Conservation (phyloP, 2,888 invertebrate species). For the Zhuqinia jingwanae region DNA sequence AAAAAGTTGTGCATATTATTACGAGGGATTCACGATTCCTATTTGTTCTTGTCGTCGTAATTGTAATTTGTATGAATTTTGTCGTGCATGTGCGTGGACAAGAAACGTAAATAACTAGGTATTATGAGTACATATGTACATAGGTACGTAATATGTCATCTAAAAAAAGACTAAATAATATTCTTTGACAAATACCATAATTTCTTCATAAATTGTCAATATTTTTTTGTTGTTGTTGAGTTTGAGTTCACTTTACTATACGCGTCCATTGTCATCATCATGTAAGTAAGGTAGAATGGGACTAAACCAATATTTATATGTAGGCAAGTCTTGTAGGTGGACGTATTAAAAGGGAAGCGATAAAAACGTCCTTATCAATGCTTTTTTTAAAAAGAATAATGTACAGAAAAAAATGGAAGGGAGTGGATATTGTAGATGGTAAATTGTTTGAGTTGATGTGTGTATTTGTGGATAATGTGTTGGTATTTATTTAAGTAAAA, state of each 20-base stretch:
- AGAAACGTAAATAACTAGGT: no score
- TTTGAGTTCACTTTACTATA: not conserved
- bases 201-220: not conserved
- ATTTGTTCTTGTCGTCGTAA: not conserved
- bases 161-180: not conserved
- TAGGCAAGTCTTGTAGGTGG: no score
- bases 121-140: no score
- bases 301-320: no score
- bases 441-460: constrained; percentile 6
- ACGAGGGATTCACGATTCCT: constrained; percentile 33
- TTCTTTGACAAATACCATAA: not conserved
- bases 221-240: not conserved
- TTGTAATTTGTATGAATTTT: not conserved
- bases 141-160: no score
- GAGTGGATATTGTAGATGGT: constrained; percentile 9
- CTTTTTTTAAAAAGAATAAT: not conserved
- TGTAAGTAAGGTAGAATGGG: no score
- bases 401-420: constrained; percentile 54
- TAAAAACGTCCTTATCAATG: constrained; percentile 32
- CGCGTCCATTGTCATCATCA: not conserved
- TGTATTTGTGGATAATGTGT: no score
- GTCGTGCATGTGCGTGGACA: not conserved
- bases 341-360: constrained; percentile 34
- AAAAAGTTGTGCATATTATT: no score
- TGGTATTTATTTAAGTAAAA: not conserved